Evolutionary conservation across 37 sponge, comb jelly and placozoan genomes (phyloP), one percentile per base, ranked within the genome.

Genomic region (Spongilla lacustris): DNA sequence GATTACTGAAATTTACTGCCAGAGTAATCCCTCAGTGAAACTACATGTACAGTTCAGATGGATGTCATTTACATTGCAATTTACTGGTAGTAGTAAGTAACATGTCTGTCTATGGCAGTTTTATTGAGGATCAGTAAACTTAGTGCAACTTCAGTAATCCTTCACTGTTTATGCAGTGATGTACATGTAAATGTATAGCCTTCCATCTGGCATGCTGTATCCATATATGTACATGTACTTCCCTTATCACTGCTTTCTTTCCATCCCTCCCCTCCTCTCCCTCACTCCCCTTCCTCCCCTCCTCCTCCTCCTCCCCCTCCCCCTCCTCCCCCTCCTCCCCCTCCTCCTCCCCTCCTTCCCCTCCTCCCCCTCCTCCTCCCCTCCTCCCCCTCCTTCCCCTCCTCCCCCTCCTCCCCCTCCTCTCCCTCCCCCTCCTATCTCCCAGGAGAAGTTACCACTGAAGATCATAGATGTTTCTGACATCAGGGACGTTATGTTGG

Each of bases 401-500:
- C 58, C 19, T 14, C 58, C 11, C 58, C 21, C 58, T 17, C 58
- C 21, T 1, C 58, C 14, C 58, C 58, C 58, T 13, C 58, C 19
- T 17, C 21, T 58, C 58, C 12, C 58, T 17, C 4, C 19, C 21
- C 12, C 58, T 17, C 58, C 58, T 14, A 10, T 14, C 11, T 14
- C 58, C 19, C 74, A 72, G 70, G 50, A n/a, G 87, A 83, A 83
- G 71, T 73, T 36, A 23, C 85, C 93, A 14, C 77, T 93, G 19
- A 76, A 80, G 19, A 76, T 69, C 36, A 86, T 93, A 28, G 58
- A 93, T 67, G 50, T 93, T 0, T 74, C 73, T n/a, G 90, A 93
- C 74, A 90, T 80, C 6, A 66, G 36, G 22, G 87, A 83, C 14
- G 41, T 93, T 0, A 1, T 72, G 21, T 79, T 83, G 41, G 86